A percentile compares a stretch with the other conserved stretches of the same genome.
Conservation (phyloP, 1,140 invertebrate species). For the Platorchestia sp. region DNA sequence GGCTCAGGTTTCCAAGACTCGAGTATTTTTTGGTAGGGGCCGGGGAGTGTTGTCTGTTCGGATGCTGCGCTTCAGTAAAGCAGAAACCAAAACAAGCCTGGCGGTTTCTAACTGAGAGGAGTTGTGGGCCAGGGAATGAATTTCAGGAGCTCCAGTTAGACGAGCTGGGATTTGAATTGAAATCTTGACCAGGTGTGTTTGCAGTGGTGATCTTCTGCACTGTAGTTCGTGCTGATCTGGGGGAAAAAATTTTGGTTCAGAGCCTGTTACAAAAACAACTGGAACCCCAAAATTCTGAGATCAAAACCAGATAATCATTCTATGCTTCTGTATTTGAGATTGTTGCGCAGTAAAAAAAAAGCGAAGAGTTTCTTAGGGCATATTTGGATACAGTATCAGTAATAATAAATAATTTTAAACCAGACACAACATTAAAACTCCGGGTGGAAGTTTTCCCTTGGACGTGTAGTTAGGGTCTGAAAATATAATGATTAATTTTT, state of each 20-base stretch:
- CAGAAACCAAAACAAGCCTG: neutral
- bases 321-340: no score
- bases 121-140: neutral
- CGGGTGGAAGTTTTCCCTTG: no score
- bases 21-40: neutral
- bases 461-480: no score
- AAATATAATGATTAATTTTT: no score
- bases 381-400: neutral
- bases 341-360: neutral
- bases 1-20: neutral
- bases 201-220: neutral
- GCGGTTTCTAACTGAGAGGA: neutral
- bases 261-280: neutral
- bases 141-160: neutral
- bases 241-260: neutral
- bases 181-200: neutral
- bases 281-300: neutral
- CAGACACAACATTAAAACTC: no score
- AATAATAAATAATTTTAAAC: no score
- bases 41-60: conserved; percentile 5
- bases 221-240: neutral
- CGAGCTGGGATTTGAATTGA: neutral
- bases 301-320: neutral
- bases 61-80: neutral
- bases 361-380: neutral